These are phyloP conservation scores for Balearica regulorum DNA, from an alignment of 2,797 vertebrate genomes.

Conservation along the genomic window DNA sequence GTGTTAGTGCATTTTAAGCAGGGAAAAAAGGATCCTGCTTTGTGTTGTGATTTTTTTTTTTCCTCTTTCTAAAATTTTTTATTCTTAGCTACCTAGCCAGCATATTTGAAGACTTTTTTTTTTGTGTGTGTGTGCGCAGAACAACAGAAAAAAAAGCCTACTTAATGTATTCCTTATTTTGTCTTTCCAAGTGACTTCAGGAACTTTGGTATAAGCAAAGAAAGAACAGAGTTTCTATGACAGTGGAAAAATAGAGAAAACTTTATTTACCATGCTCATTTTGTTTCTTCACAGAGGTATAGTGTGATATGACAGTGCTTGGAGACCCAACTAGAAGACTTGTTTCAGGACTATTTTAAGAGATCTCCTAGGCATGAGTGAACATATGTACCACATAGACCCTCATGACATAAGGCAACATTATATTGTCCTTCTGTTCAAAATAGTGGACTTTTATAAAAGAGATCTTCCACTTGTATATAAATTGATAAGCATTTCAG, in stretches of 20 bases:
- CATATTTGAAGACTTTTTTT: neutral
- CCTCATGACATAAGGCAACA: neutral
- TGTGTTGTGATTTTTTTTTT: neutral
- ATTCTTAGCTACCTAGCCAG: neutral
- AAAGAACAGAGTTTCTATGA: neutral
- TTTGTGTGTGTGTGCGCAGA: neutral
- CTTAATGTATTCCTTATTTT: neutral
- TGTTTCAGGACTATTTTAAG: neutral
- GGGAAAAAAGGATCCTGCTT: neutral
- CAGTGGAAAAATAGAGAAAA: neutral
- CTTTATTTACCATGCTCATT: neutral
- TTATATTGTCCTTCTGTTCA: neutral
- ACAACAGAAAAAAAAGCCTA: neutral
- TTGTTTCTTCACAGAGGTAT: neutral
- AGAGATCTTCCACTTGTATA: neutral
- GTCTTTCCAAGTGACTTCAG: neutral
- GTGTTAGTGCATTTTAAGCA: slow-evolving; percentile 42
- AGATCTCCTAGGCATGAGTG: neutral
- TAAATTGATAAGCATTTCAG: neutral
- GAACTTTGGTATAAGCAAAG: neutral
- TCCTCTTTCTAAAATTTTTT: neutral
- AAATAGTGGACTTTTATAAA: neutral
- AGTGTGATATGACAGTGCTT: neutral
- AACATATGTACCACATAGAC: neutral
- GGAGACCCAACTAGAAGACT: neutral